These are phyloP conservation scores for Peromyscus melanophrys DNA, from an alignment of 2,797 vertebrate genomes.

Conservation along the genomic window DNA sequence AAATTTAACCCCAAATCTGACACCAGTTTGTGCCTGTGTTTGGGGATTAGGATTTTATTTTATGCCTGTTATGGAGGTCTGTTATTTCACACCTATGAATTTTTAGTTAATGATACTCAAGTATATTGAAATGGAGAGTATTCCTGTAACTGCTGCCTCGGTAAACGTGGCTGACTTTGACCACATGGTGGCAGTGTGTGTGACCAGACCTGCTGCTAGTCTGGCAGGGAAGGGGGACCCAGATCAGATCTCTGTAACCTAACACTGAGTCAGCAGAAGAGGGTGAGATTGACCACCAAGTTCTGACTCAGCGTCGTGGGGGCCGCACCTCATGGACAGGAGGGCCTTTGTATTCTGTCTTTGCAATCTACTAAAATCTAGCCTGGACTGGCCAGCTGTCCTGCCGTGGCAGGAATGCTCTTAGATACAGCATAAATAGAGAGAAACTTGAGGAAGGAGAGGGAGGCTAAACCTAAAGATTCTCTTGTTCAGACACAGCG, in stretches of 20 bases:
- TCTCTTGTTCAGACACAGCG: neutral
- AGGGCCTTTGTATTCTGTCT: slow-evolving; percentile 39
- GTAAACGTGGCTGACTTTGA: neutral
- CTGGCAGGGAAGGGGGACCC: neutral
- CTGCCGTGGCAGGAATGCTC: neutral
- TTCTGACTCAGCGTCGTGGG: neutral
- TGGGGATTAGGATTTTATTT: neutral
- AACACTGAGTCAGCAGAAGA: neutral
- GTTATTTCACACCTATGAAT: neutral
- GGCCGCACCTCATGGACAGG: neutral
- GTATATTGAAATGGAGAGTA: slow-evolving; percentile 26
- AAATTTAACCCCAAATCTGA: slow-evolving; percentile 24
- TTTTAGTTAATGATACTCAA: slow-evolving; percentile 35
- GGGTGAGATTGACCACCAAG: neutral
- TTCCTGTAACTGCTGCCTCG: neutral
- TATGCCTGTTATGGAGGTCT: slow-evolving; percentile 6
- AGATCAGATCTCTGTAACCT: neutral
- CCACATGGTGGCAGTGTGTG: neutral
- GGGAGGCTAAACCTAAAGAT: neutral
- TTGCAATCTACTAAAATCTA: neutral
- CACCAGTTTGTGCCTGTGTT: neutral
- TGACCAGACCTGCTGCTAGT: neutral
- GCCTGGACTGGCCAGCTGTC: neutral
- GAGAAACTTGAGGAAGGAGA: neutral
- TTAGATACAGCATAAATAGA: neutral